Evolutionary conservation across 92 coral and sea anemone genomes (phyloP), one percentile per base, ranked within the genome.

Genomic region (Phenganax stokvisi): DNA sequence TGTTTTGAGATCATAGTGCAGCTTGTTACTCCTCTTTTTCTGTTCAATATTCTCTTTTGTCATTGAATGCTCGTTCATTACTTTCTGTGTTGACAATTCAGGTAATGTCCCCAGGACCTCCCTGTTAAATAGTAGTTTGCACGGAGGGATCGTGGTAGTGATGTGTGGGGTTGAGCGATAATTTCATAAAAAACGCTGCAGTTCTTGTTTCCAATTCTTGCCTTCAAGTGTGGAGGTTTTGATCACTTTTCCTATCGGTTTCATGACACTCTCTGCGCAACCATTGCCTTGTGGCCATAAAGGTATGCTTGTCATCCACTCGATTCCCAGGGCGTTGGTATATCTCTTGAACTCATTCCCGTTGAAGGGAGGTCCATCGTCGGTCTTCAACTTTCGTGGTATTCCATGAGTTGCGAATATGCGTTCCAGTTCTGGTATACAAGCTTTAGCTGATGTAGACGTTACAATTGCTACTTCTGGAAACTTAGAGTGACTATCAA

Each of bases 391-490:
- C 44, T 73, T 73, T 54, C 9, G 27, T 31, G 87, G 84, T 9
- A 85, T 85, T 56, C 87, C 87, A 59, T 85, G 59, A 57, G 84
- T 85, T n/a, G 84, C 87, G 30, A 85, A 77, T 17, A 85, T 78
- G 57, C 56, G 60, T 12, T 85, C 88, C 55, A 85, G 61, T 59
- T 85, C 80, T 3, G 84, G 88, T 29, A 85, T 79, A 54, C 72
- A 79, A 7, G 51, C 88, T 57, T 57, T 79, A 13, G 37, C 80
- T 20, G 53, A 62, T 4, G 84, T 85, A 27, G 84, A 79, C 20
- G 57, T 85, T 2, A 79, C 84, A 17, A 71, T 70, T 55, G 57
- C 88, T 56, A 85, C 84, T 77, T 79, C 84, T 55, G 87, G 87
- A 56, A 84, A 85, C 77, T 79, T 85, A n/a, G 84, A 85, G 53